These are phyloP conservation scores for Betta splendens DNA, from an alignment of 2,797 vertebrate species.

Conservation along the genomic window DNA sequence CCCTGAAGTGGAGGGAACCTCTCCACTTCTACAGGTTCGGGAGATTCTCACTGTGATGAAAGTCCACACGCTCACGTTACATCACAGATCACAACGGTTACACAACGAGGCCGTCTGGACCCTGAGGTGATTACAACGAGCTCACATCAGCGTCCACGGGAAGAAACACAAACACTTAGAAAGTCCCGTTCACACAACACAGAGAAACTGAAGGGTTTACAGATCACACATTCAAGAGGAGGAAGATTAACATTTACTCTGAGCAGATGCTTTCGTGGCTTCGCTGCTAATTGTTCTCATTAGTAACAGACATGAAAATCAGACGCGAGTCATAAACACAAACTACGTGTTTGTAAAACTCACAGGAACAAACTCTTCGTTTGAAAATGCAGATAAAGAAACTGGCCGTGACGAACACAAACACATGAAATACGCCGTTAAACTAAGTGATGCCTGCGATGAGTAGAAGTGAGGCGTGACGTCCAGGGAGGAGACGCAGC, in stretches of 20 bases:
- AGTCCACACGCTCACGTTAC: slow-evolving; percentile 48
- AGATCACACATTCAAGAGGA: slow-evolving; percentile 42
- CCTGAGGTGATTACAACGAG: slow-evolving; percentile 30
- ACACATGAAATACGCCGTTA: neutral
- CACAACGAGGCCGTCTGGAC: slow-evolving; percentile 42
- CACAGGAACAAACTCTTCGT: slow-evolving; percentile 6
- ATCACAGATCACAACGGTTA: slow-evolving; percentile 62
- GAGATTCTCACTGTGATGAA: slow-evolving; percentile 57
- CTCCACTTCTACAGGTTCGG: slow-evolving; percentile 40
- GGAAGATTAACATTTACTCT: slow-evolving; percentile 18
- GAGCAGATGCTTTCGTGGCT: neutral
- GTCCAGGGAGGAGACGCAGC: too few relatives aligned
- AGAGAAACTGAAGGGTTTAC: slow-evolving; percentile 16
- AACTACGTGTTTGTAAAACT: slow-evolving; percentile 1
- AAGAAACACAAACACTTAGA: slow-evolving; percentile 63
- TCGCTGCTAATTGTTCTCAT: neutral
- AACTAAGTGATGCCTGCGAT: too few relatives aligned
- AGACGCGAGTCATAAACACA: too few relatives aligned
- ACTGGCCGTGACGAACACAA: neutral
- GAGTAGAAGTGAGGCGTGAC: slow-evolving; percentile 14
- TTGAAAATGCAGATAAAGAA: slow-evolving; percentile 9
- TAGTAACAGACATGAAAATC: neutral
- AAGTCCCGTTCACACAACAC: slow-evolving; percentile 37
- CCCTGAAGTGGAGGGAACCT: slow-evolving; percentile 58
- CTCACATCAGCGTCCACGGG: slow-evolving; percentile 43